phyloP scores from a whole-genome alignment of 1,140 invertebrate species.

The Bombus difficillimus region DNA sequence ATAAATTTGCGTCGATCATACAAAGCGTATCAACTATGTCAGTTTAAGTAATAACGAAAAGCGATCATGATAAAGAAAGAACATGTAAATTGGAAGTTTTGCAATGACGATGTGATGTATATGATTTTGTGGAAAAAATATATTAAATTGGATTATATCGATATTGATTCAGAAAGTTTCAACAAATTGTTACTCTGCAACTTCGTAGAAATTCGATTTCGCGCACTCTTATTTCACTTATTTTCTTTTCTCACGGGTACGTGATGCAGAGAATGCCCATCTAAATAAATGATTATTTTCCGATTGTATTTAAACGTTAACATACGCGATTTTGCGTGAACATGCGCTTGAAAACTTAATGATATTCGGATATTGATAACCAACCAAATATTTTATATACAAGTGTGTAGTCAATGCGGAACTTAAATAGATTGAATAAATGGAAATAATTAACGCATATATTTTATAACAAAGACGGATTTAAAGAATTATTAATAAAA shows the following conservation, averaged over 20 bases:
- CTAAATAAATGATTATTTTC: background rate
- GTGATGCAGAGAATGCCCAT: background rate
- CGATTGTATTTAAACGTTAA: background rate
- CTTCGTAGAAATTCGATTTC: background rate
- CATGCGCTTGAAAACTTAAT: background rate
- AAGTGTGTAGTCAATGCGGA: background rate
- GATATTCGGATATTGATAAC: background rate
- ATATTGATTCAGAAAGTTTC: background rate
- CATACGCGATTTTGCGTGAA: background rate
- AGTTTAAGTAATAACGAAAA: background rate
- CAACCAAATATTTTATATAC: constrained; percentile 5
- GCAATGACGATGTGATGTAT: background rate
- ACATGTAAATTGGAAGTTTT: background rate
- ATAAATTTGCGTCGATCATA: background rate
- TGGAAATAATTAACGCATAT: background rate
- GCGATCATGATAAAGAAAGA: background rate
- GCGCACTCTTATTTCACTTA: background rate
- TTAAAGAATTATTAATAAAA: constrained; percentile 5
- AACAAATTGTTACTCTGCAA: background rate
- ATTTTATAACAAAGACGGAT: background rate
- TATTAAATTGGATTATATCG: background rate
- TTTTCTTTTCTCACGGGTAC: background rate
- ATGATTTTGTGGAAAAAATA: background rate
- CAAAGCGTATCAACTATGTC: background rate
- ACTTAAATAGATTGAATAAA: background rate